phyloP scores from a whole-genome alignment of 2,888 invertebrate genomes.

The Drosophila fulvimacula region DNA sequence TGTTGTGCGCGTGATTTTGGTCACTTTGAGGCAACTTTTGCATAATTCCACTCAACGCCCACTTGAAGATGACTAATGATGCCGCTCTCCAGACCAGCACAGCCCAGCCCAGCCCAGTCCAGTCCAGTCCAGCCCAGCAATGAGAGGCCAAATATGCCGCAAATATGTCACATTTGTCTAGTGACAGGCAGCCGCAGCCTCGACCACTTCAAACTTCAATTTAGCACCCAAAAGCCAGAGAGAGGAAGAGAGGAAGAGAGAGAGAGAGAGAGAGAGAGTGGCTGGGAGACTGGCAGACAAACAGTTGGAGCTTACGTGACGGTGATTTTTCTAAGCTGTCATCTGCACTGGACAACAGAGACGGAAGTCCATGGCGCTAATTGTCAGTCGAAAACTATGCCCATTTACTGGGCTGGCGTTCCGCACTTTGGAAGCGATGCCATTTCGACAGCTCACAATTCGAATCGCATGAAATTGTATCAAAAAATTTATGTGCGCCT shows the following conservation, averaged over 20 bases:
- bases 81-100: slow-evolving; percentile 27
- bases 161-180: slow-evolving; percentile 76
- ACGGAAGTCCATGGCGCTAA: slow-evolving; percentile 50
- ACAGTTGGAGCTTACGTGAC: slow-evolving; percentile 2
- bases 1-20: slow-evolving; percentile 57
- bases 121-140: slow-evolving; percentile 5
- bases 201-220: slow-evolving; percentile 65
- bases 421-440: slow-evolving; percentile 1
- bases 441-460: neutral
- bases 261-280: neutral
- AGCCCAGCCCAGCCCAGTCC: slow-evolving; percentile 13
- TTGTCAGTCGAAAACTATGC: slow-evolving; percentile 60
- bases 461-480: neutral
- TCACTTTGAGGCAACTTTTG: slow-evolving; percentile 61
- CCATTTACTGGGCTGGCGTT: slow-evolving; percentile 19
- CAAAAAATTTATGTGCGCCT: neutral
- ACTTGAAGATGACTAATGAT: slow-evolving; percentile 81
- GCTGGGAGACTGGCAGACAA: neutral
- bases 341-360: slow-evolving; percentile 58
- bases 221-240: neutral
- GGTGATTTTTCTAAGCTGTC: slow-evolving; percentile 80
- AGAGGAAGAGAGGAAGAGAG: too few relatives aligned
- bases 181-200: slow-evolving; percentile 44
- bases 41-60: slow-evolving; percentile 81
- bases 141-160: slow-evolving; percentile 45